Evolutionary conservation across 2,797 vertebrate genomes (phyloP), one percentile per base, ranked within the genome.

Genomic region (Petrocephalus schoutedeni): DNA sequence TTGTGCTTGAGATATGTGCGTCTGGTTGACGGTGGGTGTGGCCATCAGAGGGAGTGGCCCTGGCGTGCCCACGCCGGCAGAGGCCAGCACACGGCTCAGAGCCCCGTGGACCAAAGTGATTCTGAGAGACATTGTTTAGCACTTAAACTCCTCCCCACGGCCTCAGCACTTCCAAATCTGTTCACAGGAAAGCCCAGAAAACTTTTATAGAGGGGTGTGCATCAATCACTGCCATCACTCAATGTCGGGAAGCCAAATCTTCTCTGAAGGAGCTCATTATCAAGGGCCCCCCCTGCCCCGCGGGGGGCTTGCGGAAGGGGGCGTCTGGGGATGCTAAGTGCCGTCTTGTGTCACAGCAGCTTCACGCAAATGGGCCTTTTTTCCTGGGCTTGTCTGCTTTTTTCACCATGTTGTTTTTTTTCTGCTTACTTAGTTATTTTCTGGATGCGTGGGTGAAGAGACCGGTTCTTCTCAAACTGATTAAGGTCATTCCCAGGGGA

Each of bases 191-290:
- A 93, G 93, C 94, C 94, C 94, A 93, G 92, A 90, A 89, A 88
- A 92, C 94, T 94, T 96, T 96, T 95, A 94, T 94, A 93, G 95
- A 93, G 95, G 96, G 95, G 94, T 91, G 94, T 94, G 94, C 59
- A 67, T 96, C 96, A 95, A 94, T 95, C 96, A 95, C 89, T 95
- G 93, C 93, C 94, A 93, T 90, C 91, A 92, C 91, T 97, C 95
- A 96, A 94, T 93, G 95, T 94, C 94, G 95, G 93, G 59, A 92
- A 96, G 94, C 95, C 95, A 96, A 96, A 98, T 95, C 93, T 95
- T 95, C 97, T 96, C 94, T 97, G 97, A 97, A 97, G 97, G 97
- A 96, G 96, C 95, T 96, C 96, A 96, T 97, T 96, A 95, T 95
- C 94, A 95, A 95, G 95, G 95, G 95, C 94, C 92, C 88, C 94